Percentiles rank a stretch among this genome's conserved stretches.
Conservation (phyloP, 2,888 invertebrate species). For the Matsumyia berberina region DNA sequence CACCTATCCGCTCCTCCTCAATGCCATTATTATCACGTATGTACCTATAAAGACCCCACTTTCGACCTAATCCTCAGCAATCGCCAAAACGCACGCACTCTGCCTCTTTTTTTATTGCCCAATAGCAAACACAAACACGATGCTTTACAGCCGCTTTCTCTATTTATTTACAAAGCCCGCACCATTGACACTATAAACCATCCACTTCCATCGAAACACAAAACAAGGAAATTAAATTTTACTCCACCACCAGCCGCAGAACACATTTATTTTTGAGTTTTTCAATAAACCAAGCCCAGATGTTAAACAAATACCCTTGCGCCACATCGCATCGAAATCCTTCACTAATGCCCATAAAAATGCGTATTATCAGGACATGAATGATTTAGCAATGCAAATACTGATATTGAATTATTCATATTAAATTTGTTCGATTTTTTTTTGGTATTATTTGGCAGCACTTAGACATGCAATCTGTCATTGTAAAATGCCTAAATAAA, state of each 20-base stretch:
- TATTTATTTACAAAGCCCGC: constrained; percentile 15
- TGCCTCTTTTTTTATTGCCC: background rate
- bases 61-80: background rate
- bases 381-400: constrained; percentile 67
- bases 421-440: constrained; percentile 46
- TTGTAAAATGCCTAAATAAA: constrained; percentile 50
- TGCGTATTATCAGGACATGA: constrained; percentile 42
- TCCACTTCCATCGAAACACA: constrained; percentile 14
- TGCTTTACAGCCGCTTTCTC: background rate
- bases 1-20: too few species aligned
- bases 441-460: constrained; percentile 53
- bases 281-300: background rate
- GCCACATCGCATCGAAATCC: background rate
- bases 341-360: constrained; percentile 18
- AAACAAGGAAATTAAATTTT: constrained; percentile 22
- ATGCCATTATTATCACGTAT: background rate
- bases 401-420: constrained; percentile 72
- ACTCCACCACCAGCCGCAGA: constrained; percentile 17
- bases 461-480: constrained; percentile 63
- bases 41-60: background rate
- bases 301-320: constrained; percentile 29
- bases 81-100: background rate
- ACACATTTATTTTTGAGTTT: constrained; percentile 12
- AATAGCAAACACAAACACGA: background rate
- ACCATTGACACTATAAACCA: constrained; percentile 3